Evolutionary conservation across 2,113 vertebrate genomes (phyloP).

Genomic region (Plotosus lineatus): DNA sequence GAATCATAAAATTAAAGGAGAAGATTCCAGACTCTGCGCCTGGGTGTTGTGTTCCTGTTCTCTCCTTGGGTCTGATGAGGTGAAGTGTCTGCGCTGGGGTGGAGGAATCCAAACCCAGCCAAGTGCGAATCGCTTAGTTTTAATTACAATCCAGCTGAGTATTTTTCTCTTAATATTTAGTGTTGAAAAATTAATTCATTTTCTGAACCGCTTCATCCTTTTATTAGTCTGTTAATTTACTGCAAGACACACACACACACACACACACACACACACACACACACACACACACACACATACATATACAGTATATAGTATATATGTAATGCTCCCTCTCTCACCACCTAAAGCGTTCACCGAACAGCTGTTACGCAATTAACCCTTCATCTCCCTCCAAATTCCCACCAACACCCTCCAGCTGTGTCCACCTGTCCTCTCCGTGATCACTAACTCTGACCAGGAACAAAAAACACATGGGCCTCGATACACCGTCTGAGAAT

Average conservation of each 20-base stretch:
- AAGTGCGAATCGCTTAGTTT: no score
- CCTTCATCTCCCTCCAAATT: background rate
- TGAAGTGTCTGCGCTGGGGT: no score
- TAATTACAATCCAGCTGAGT: no score
- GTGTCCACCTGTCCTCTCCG: background rate
- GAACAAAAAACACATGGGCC: background rate
- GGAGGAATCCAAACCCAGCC: no score
- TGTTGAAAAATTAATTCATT: no score
- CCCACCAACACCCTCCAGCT: background rate
- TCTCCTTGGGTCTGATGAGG: no score
- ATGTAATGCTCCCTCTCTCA: slow-evolving; percentile 1
- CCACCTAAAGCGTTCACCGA: background rate
- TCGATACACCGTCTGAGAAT: no score
- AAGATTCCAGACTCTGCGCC: no score
- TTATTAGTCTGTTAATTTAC: background rate
- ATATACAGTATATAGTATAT: no score
- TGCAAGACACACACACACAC: background rate
- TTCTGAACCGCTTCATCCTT: background rate
- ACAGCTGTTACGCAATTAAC: slow-evolving; percentile 7
- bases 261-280: slow-evolving; percentile 2
- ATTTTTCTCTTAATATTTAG: no score
- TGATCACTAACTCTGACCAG: background rate
- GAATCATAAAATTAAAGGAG: no score
- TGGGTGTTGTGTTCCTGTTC: no score
- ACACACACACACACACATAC: slow-evolving; percentile 2